Percentiles rank a stretch among this genome's conserved stretches.
These are phyloP conservation scores for Phoeniculus purpureus DNA, from an alignment of 2,797 vertebrate species.

Conservation along the genomic window DNA sequence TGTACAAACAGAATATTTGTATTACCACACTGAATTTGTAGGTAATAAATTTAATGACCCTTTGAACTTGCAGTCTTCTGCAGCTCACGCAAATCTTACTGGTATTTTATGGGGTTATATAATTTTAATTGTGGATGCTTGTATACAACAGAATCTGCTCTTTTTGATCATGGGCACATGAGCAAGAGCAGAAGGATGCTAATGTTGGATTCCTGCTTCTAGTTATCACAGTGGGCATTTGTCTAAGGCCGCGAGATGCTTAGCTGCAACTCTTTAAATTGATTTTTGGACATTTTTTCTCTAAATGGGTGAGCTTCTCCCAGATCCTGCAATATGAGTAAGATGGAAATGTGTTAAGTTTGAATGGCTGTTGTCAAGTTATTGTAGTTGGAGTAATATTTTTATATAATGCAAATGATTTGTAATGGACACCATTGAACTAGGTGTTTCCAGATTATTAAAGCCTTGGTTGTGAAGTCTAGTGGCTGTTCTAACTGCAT, in stretches of 20 bases:
- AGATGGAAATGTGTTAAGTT: constrained; percentile 42
- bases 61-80: constrained; percentile 53
- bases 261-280: constrained; percentile 20
- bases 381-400: constrained; percentile 47
- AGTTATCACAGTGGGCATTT: constrained; percentile 30
- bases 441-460: constrained; percentile 62
- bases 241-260: constrained; percentile 7
- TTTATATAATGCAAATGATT: constrained; percentile 47
- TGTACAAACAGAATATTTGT: constrained; percentile 52
- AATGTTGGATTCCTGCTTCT: constrained; percentile 48
- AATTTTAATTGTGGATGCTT: constrained; percentile 50
- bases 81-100: constrained; percentile 38
- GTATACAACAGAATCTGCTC: constrained; percentile 1
- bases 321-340: constrained; percentile 27
- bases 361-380: constrained; percentile 44
- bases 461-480: constrained; percentile 39
- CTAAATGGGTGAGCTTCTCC: constrained; percentile 31
- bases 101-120: constrained; percentile 47
- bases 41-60: constrained; percentile 51
- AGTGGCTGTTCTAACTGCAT: constrained; percentile 62
- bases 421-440: constrained; percentile 36
- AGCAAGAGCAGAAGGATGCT: constrained; percentile 36
- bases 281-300: constrained; percentile 20
- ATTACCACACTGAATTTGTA: constrained; percentile 39
- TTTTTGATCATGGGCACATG: constrained; percentile 27